Percentiles rank a stretch among this genome's conserved stretches.
These are phyloP conservation scores for Mythimna albipuncta DNA, from an alignment of 2,888 invertebrate species.

Conservation along the genomic window DNA sequence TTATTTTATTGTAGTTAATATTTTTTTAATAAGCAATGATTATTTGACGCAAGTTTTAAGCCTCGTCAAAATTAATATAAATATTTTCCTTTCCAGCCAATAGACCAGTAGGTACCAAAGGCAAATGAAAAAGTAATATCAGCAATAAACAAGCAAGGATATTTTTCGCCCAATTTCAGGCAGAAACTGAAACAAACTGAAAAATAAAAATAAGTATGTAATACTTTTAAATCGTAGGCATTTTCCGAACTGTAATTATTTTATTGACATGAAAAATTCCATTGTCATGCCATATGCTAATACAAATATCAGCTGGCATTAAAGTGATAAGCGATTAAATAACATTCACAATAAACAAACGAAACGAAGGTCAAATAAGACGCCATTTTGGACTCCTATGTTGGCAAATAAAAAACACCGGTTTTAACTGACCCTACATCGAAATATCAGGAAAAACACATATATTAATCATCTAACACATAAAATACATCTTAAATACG, in stretches of 20 bases:
- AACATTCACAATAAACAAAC: slow-evolving; percentile 59
- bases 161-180: background rate
- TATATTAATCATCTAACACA: slow-evolving; percentile 9
- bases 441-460: slow-evolving; percentile 24
- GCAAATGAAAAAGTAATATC: slow-evolving; percentile 15
- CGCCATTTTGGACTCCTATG: slow-evolving; percentile 59
- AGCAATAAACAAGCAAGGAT: slow-evolving; percentile 35
- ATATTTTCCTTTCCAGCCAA: background rate
- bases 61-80: background rate
- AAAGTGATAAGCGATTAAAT: slow-evolving; percentile 50
- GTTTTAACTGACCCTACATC: slow-evolving; percentile 23
- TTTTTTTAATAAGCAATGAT: too few relatives aligned
- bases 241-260: background rate
- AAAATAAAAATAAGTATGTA: background rate
- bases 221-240: background rate
- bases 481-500: slow-evolving; percentile 3
- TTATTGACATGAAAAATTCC: slow-evolving; percentile 22
- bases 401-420: slow-evolving; percentile 59
- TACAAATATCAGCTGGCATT: slow-evolving; percentile 8
- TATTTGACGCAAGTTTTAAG: background rate
- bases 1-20: too few relatives aligned
- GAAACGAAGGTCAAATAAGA: slow-evolving; percentile 61
- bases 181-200: slow-evolving; percentile 31
- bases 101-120: background rate
- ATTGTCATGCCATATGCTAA: slow-evolving; percentile 1